Evolutionary conservation across 2,113 vertebrate species (phyloP).

Genomic region (Psilopsiagon aurifrons): DNA sequence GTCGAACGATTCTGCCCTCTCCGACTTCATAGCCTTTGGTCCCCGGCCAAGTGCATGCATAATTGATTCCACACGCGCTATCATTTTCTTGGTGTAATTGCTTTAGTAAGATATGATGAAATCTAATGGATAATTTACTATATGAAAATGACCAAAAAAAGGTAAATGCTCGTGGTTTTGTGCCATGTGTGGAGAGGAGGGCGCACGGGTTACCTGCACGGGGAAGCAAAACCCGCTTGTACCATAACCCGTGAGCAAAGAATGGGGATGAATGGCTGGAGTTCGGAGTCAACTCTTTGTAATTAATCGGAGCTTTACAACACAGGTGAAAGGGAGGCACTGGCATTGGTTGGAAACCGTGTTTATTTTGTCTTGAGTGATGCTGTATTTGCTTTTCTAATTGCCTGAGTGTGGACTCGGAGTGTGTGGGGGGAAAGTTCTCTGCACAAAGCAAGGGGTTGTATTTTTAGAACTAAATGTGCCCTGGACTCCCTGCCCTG

Average conservation of each 20-base stretch:
- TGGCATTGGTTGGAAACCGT: constrained; percentile 1
- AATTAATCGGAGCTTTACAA: constrained; percentile 38
- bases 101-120: constrained; percentile 98
- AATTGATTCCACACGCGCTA: constrained; percentile 96
- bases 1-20: constrained; percentile 88
- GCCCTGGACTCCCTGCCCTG: constrained; percentile 44
- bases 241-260: background rate
- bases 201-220: background rate
- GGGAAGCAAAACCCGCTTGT: background rate
- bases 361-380: constrained; percentile 47
- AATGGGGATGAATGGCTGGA: constrained; percentile 2
- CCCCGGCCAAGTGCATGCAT: constrained; percentile 97
- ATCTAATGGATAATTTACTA: constrained; percentile 97
- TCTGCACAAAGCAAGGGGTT: constrained; percentile 22
- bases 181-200: background rate
- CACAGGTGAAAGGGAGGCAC: constrained; percentile 60
- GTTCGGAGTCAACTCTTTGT: constrained; percentile 49
- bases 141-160: constrained; percentile 85
- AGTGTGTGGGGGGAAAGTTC: background rate
- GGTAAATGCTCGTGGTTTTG: constrained; percentile 68
- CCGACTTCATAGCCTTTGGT: constrained; percentile 93
- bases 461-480: constrained; percentile 65
- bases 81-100: constrained; percentile 99
- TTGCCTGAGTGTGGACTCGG: constrained; percentile 56
- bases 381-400: constrained; percentile 51